A percentile compares a stretch with the other conserved stretches of the same genome.
Evolutionary conservation across 1,140 invertebrate genomes (phyloP).

Genomic region (Asobara japonica): DNA sequence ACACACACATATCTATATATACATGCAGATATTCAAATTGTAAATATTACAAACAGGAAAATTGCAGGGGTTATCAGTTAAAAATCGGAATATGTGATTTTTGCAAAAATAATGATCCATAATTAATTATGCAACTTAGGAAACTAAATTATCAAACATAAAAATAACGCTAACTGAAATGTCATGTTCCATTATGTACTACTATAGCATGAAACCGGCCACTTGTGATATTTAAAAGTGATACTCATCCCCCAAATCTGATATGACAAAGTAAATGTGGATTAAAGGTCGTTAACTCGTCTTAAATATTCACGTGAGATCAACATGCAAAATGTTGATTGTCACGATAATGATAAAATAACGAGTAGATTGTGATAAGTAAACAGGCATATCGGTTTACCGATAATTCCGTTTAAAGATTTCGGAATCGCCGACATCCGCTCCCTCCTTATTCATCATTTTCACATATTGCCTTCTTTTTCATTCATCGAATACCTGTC

Average conservation of each 20-base stretch:
- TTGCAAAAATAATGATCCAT: too few species aligned
- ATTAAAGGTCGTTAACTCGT: neutral
- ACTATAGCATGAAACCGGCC: too few species aligned
- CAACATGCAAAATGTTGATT: constrained; percentile 22
- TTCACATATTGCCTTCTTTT: constrained; percentile 8
- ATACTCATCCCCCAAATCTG: neutral
- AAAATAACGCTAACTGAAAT: too few species aligned
- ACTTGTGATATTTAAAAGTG: neutral
- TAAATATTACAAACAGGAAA: too few species aligned
- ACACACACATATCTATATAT: too few species aligned
- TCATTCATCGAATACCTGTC: constrained; percentile 51
- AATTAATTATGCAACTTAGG: too few species aligned
- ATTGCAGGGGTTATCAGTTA: too few species aligned
- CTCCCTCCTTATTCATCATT: constrained; percentile 38
- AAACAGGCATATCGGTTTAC: constrained; percentile 43
- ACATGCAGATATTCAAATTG: too few species aligned
- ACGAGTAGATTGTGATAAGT: constrained; percentile 44
- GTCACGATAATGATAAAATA: constrained; percentile 8
- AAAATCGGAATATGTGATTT: too few species aligned
- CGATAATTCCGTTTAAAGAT: constrained; percentile 38
- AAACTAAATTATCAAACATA: too few species aligned
- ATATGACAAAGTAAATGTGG: neutral
- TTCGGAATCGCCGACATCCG: constrained; percentile 33
- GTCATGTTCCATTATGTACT: too few species aligned
- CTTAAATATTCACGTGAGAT: neutral